Percentiles rank a stretch among this genome's conserved stretches.
Conservation (phyloP, 1,140 invertebrate genomes). For the Zophobas atratus region DNA sequence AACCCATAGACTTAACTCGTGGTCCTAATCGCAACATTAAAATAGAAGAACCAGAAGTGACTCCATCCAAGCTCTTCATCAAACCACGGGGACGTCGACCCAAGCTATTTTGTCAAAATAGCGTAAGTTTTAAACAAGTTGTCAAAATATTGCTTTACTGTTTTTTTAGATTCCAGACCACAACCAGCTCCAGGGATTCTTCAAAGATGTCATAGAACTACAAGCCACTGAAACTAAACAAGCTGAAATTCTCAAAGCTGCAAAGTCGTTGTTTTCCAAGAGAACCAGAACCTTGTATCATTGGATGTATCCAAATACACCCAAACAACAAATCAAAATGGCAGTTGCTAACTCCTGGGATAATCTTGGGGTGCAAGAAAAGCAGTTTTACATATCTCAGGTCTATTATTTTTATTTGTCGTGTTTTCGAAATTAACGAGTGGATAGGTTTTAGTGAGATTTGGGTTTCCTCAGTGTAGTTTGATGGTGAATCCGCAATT, state of each 20-base stretch:
- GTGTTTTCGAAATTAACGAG: not conserved
- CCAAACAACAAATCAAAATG: conserved; percentile 65
- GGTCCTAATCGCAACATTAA: conserved; percentile 12
- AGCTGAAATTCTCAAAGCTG: conserved; percentile 65
- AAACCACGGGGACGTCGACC: conserved; percentile 11
- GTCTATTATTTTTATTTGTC: conserved; percentile 51
- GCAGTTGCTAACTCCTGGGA: conserved; percentile 65
- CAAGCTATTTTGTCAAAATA: conserved; percentile 1
- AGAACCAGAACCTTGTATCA: conserved; percentile 67
- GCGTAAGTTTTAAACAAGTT: not conserved
- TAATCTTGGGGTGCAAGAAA: conserved; percentile 61
- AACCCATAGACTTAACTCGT: conserved; percentile 14
- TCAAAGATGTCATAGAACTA: conserved; percentile 9
- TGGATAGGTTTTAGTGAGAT: conserved; percentile 63
- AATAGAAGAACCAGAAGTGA: not conserved
- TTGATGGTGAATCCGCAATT: conserved; percentile 67
- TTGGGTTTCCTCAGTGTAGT: conserved; percentile 61
- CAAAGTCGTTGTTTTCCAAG: conserved; percentile 67
- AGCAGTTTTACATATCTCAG: conserved; percentile 67
- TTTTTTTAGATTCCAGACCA: conserved; percentile 17
- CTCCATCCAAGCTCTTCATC: not conserved
- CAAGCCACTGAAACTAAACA: conserved; percentile 50
- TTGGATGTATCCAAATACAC: conserved; percentile 66
- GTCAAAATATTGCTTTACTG: not conserved
- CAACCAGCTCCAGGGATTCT: conserved; percentile 1